Evolutionary conservation across 2,888 invertebrate genomes (phyloP).

Genomic region (Argyresthia albistria): DNA sequence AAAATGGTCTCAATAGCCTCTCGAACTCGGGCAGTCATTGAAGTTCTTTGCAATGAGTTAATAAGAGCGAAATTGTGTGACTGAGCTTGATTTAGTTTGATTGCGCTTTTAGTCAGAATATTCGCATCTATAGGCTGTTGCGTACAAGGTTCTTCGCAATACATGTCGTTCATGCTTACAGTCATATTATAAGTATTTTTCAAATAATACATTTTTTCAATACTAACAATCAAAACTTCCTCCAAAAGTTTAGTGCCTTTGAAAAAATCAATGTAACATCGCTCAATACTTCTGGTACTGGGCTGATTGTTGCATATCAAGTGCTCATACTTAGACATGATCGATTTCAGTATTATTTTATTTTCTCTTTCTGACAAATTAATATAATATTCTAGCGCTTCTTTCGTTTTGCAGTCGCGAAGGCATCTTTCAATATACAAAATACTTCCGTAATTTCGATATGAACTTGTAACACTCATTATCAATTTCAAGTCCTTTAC

Average conservation of each 20-base stretch:
- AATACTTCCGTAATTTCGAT: constrained; percentile 38
- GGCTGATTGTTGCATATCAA: constrained; percentile 28
- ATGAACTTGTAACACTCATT: constrained; percentile 36
- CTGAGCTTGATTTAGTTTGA: constrained; percentile 8
- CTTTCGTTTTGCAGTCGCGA: constrained; percentile 43
- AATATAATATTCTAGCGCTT: constrained; percentile 45
- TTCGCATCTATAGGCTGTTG: background rate
- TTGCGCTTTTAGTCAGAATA: constrained; percentile 21
- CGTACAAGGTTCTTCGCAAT: constrained; percentile 21
- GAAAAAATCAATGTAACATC: constrained; percentile 59
- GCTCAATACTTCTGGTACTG: constrained; percentile 32
- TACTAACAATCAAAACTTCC: constrained; percentile 30
- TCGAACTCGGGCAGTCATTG: constrained; percentile 38
- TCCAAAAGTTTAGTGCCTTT: constrained; percentile 43
- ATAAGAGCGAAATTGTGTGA: constrained; percentile 29
- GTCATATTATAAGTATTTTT: constrained; percentile 46
- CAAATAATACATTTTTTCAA: constrained; percentile 51
- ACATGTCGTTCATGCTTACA: constrained; percentile 37
- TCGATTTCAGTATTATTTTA: constrained; percentile 36
- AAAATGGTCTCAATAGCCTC: constrained; percentile 38
- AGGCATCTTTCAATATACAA: constrained; percentile 53
- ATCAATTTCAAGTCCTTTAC: constrained; percentile 47
- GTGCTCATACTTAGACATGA: constrained; percentile 52
- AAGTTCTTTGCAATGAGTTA: constrained; percentile 34
- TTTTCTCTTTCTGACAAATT: constrained; percentile 33